Percentiles rank a stretch among this genome's conserved stretches.
Evolutionary conservation across 2,797 vertebrate genomes (phyloP).

Genomic region (Austrolebias charrua): DNA sequence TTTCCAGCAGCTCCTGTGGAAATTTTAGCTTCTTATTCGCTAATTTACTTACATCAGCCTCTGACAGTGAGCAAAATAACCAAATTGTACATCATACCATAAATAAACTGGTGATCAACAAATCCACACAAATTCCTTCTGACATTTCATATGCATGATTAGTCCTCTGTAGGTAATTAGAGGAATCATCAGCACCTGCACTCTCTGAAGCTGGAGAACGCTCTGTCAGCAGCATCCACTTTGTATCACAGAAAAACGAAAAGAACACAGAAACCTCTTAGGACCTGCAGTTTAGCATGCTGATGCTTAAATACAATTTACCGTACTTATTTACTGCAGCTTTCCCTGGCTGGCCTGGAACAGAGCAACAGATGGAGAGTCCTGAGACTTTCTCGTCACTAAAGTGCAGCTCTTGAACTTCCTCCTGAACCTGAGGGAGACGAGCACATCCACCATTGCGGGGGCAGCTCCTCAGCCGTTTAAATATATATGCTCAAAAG

Average conservation of each 20-base stretch:
- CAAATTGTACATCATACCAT: slow-evolving; percentile 30
- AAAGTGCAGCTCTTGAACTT: slow-evolving; percentile 55
- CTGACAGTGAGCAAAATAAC: not conserved
- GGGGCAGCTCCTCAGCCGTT: slow-evolving; percentile 18
- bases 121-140: slow-evolving; percentile 12
- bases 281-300: slow-evolving; percentile 12
- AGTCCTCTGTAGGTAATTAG: slow-evolving; percentile 58
- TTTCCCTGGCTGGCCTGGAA: slow-evolving; percentile 39
- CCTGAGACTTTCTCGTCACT: slow-evolving; percentile 52
- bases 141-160: slow-evolving; percentile 48
- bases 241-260: slow-evolving; percentile 38
- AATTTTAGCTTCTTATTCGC: not conserved
- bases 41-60: not conserved
- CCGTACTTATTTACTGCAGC: slow-evolving; percentile 56
- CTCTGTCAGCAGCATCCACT: slow-evolving; percentile 38
- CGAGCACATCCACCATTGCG: slow-evolving; percentile 7
- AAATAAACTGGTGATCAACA: slow-evolving; percentile 28
- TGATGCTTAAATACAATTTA: slow-evolving; percentile 55
- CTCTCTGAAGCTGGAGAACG: slow-evolving; percentile 28
- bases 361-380: slow-evolving; percentile 65
- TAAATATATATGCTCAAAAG: slow-evolving; percentile 16
- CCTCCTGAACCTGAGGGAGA: slow-evolving; percentile 44
- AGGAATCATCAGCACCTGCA: slow-evolving; percentile 43
- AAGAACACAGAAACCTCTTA: slow-evolving; percentile 25
- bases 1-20: not conserved